Conservation (phyloP, 1,140 invertebrate species). For the Drosophila dunni region DNA sequence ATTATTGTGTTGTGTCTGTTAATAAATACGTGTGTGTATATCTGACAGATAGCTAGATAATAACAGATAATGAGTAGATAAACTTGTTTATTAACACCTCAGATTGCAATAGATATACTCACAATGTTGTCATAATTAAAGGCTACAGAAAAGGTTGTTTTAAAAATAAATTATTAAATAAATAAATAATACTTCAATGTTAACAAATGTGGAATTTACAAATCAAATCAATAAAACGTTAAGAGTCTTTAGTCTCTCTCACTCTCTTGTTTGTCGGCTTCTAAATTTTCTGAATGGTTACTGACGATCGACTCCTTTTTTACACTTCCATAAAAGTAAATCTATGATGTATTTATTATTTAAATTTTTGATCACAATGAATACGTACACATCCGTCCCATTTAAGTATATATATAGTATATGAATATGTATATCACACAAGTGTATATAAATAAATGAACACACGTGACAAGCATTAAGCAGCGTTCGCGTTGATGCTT, state of each 20-base stretch:
- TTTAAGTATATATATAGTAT: conserved; percentile 3
- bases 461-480: conserved; percentile 22
- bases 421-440: background rate
- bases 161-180: no score
- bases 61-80: conserved; percentile 30
- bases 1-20: conserved; percentile 19
- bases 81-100: conserved; percentile 34
- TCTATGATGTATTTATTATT: background rate
- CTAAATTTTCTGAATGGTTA: no score
- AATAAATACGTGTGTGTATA: conserved; percentile 1
- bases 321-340: background rate
- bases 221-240: no score
- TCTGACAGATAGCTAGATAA: conserved; percentile 20
- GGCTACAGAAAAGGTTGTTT: no score
- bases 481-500: conserved; percentile 2
- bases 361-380: conserved; percentile 2
- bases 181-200: no score
- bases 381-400: background rate
- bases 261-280: background rate
- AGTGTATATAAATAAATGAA: conserved; percentile 11
- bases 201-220: no score
- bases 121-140: conserved; percentile 13
- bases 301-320: background rate
- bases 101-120: background rate
- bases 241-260: background rate